Evolutionary conservation across 30 jellyfish, hydroid and myxozoan species (phyloP).

Genomic region (Calvadosia cruxmelitensis): DNA sequence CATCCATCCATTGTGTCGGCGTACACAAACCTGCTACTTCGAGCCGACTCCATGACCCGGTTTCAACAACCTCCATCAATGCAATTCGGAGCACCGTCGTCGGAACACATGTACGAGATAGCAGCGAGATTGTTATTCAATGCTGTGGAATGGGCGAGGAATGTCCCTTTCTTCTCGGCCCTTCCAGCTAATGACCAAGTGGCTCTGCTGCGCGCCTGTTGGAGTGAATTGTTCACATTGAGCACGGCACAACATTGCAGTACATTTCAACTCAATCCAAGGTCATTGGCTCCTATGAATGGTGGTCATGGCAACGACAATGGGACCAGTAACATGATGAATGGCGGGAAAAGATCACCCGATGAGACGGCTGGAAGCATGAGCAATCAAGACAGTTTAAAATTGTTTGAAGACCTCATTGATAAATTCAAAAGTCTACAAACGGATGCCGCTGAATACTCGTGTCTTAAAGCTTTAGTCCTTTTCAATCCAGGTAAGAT

Average conservation of each 20-base stretch:
- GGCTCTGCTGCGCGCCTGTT: constrained; percentile 73
- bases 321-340: constrained; percentile 1
- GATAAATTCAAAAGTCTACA: constrained; percentile 81
- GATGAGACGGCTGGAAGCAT: constrained; percentile 43
- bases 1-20: constrained; percentile 67
- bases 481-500: constrained; percentile 96
- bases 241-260: constrained; percentile 95
- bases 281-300: constrained; percentile 26
- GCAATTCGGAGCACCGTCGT: constrained; percentile 41
- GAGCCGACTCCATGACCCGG: constrained; percentile 75
- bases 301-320: constrained; percentile 43
- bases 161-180: constrained; percentile 93
- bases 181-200: constrained; percentile 86
- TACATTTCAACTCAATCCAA: constrained; percentile 60
- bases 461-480: constrained; percentile 90
- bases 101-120: constrained; percentile 67
- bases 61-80: constrained; percentile 51
- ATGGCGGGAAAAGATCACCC: constrained; percentile 46
- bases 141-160: constrained; percentile 94
- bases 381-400: constrained; percentile 26
- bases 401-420: constrained; percentile 84
- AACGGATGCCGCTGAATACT: constrained; percentile 93
- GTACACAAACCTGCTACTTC: constrained; percentile 62
- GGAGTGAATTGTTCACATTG: constrained; percentile 91
- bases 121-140: constrained; percentile 60